Percentiles rank a stretch among this genome's conserved stretches.
Conservation (phyloP, 1,140 invertebrate genomes). For the Calliopsis andreniformis region DNA sequence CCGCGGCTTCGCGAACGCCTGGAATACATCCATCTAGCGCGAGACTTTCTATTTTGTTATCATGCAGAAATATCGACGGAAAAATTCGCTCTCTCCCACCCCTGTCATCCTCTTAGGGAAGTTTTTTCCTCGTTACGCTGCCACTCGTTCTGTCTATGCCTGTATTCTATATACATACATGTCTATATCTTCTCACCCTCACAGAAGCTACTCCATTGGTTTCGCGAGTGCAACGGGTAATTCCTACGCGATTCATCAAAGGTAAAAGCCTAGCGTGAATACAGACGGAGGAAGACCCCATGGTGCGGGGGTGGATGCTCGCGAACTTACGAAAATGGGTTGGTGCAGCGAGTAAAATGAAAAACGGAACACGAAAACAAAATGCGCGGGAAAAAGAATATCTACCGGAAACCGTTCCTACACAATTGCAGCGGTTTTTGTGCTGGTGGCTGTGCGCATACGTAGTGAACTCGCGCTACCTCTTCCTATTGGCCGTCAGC, state of each 20-base stretch:
- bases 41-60: slow-evolving; percentile 23
- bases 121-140: background rate
- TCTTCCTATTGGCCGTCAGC: slow-evolving; percentile 8
- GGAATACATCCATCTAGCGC: background rate
- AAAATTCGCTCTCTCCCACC: background rate
- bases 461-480: background rate
- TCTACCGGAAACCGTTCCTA: slow-evolving; percentile 27
- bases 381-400: slow-evolving; percentile 31
- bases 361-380: slow-evolving; percentile 41
- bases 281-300: background rate
- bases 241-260: slow-evolving; percentile 51
- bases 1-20: background rate
- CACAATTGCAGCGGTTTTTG: slow-evolving; percentile 35
- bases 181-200: slow-evolving; percentile 17
- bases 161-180: no score
- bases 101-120: background rate
- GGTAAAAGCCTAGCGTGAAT: slow-evolving; percentile 46
- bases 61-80: slow-evolving; percentile 29
- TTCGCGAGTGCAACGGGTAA: slow-evolving; percentile 44
- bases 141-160: no score
- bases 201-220: slow-evolving; percentile 29
- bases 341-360: slow-evolving; percentile 36
- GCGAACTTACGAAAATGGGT: background rate
- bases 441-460: background rate
- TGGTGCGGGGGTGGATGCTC: background rate